Base-by-base conservation (phyloP, 1,140 invertebrate species). In the Aethina tumida region DNA sequence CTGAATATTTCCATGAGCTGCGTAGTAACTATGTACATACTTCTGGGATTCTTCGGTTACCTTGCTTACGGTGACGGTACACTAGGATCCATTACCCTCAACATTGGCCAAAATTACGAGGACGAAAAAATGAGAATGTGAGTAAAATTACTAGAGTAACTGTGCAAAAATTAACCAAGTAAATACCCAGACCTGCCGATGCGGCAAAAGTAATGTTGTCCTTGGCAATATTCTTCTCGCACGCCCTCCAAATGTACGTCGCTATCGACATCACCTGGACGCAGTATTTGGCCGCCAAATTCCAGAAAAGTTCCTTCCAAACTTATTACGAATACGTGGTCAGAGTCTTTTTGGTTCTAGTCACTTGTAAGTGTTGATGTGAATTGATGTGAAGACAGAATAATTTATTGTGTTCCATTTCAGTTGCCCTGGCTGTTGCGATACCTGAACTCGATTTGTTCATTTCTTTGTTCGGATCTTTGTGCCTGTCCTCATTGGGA, bases 241-340 rank as follows among this genome's bases (percentile, higher is more conserved):
- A 91, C 63, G 77, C 77, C 0, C 69, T 95, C 10, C 87, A 91
- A 17, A 43, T 86, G 54, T 96, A 92, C 59, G 88, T 95, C 0
- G 85, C 89, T 1, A 77, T 93, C 39, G 82, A 86, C 44, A 92
- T 94, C 39, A 65, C 80, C 3, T 93, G 88, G 87, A 85, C 83
- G 30, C 71, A 70, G 20, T 77, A 78, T 39, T 41, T 79, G 20
- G 46, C 49, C 26, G 51, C 56, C 35, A 55, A 50, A 39, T 53
- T 61, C 17, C 63, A 56, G 42, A 64, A 53, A 47, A 65, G 52
- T 45, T 56, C 50, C 26, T 60, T 52, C 34, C 62, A 59, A 32
- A 24, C 59, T 0, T 54, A 76, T n/a, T 74, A 67, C 63, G 83
- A 89, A 59, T 83, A 78, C 47, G 49, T 72, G 2, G 68, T 82